phyloP scores from a whole-genome alignment of 2,888 invertebrate species.

The Troides oblongomaculatus region DNA sequence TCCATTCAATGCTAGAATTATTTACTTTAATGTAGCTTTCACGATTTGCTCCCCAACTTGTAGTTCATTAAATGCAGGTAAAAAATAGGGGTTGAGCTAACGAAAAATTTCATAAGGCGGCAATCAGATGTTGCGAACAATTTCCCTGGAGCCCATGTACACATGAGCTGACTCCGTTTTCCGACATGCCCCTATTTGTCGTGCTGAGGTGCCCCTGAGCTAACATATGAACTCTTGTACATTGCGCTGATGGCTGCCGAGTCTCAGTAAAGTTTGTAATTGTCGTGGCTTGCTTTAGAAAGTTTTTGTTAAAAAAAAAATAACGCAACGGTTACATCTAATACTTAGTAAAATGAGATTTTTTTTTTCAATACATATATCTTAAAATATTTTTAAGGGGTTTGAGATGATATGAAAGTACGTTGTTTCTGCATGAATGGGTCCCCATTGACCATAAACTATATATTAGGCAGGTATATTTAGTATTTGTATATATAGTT shows the following conservation, averaged over 20 bases:
- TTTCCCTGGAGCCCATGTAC: slow-evolving; percentile 71
- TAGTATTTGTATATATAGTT: too few relatives aligned
- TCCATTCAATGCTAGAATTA: too few relatives aligned
- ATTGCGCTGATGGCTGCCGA: slow-evolving; percentile 32
- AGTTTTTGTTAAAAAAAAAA: background rate
- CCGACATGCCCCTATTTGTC: slow-evolving; percentile 70
- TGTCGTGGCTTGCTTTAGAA: slow-evolving; percentile 28
- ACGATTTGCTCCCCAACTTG: slow-evolving; percentile 26
- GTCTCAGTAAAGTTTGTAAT: slow-evolving; percentile 32
- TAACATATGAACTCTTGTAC: slow-evolving; percentile 45
- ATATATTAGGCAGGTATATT: too few relatives aligned
- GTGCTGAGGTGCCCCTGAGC: slow-evolving; percentile 55
- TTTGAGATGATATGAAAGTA: too few relatives aligned
- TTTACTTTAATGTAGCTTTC: background rate
- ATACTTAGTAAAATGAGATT: background rate
- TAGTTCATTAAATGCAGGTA: slow-evolving; percentile 35
- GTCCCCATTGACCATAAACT: too few relatives aligned
- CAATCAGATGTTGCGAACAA: slow-evolving; percentile 61
- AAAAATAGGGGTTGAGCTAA: slow-evolving; percentile 30
- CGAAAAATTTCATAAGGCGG: slow-evolving; percentile 62
- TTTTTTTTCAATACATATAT: background rate
- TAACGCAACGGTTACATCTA: background rate
- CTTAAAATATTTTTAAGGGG: background rate
- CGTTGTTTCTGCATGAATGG: too few relatives aligned
- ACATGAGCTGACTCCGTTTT: slow-evolving; percentile 66